These are phyloP conservation scores for Cherax quadricarinatus DNA, from an alignment of 1,140 invertebrate genomes.

Conservation along the genomic window DNA sequence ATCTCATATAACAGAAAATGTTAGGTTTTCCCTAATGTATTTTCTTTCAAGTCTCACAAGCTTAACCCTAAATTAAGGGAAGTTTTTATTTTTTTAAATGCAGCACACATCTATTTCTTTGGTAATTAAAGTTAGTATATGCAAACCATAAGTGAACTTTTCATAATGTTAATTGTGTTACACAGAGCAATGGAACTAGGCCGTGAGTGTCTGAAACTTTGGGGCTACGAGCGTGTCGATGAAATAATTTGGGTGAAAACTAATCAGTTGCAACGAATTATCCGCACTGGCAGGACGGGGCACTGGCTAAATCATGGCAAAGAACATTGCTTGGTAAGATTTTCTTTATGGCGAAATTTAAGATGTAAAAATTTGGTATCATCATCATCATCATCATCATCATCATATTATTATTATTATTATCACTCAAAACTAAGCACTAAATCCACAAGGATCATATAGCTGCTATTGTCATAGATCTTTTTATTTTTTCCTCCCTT, in stretches of 20 bases:
- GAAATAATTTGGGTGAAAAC: slow-evolving; percentile 99
- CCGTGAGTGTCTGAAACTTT: slow-evolving; percentile 92
- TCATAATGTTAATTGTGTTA: not conserved
- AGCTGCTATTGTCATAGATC: not conserved
- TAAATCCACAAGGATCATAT: too few species aligned
- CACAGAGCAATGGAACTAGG: slow-evolving; percentile 96
- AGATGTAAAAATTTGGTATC: not conserved
- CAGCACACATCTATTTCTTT: too few species aligned
- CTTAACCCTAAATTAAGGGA: too few species aligned
- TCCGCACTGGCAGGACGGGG: slow-evolving; percentile 95
- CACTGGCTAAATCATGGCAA: slow-evolving; percentile 99
- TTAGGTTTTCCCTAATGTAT: too few species aligned
- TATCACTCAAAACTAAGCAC: too few species aligned
- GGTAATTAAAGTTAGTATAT: too few species aligned
- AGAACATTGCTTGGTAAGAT: slow-evolving; percentile 91
- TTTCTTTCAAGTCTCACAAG: too few species aligned
- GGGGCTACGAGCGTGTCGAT: slow-evolving; percentile 97
- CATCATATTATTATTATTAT: too few species aligned
- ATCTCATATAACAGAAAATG: too few species aligned
- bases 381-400: too few species aligned
- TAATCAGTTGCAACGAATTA: slow-evolving; percentile 97
- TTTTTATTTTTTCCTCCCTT: not conserved
- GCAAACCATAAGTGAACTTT: not conserved
- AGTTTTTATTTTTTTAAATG: too few species aligned
- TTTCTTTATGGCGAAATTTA: not conserved